These are phyloP conservation scores for Sula dactylatra DNA, from an alignment of 2,113 vertebrate species.

Conservation along the genomic window DNA sequence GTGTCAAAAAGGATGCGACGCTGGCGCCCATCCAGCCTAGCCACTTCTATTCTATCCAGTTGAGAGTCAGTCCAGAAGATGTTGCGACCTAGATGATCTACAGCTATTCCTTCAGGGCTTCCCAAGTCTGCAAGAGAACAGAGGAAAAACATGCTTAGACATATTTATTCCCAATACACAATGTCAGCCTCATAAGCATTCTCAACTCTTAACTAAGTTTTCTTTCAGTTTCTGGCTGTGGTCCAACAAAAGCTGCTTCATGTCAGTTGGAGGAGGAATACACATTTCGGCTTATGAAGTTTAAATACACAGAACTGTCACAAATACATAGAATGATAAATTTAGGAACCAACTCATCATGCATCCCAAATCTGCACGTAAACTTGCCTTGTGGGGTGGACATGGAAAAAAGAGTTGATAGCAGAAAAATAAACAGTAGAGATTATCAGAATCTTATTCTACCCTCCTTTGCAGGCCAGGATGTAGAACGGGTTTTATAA, in stretches of 20 bases:
- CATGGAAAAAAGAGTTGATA: not conserved
- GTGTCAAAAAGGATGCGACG: slow-evolving; percentile 85
- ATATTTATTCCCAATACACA: not conserved
- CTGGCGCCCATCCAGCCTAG: slow-evolving; percentile 85
- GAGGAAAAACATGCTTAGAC: not conserved
- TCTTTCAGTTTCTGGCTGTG: not conserved
- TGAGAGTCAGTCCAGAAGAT: slow-evolving; percentile 94
- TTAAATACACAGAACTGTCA: not conserved
- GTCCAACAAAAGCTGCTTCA: not conserved
- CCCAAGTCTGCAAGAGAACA: slow-evolving; percentile 75
- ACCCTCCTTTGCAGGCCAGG: not conserved
- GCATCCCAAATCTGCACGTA: not conserved
- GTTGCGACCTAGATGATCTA: slow-evolving; percentile 87
- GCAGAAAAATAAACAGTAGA: not conserved
- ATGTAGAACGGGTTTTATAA: not conserved
- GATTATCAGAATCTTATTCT: not conserved
- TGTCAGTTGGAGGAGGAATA: not conserved
- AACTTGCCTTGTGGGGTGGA: not conserved
- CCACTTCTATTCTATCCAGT: slow-evolving; percentile 86
- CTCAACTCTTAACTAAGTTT: not conserved
- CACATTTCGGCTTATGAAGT: not conserved
- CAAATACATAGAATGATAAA: not conserved
- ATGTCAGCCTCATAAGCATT: not conserved
- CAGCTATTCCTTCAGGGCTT: slow-evolving; percentile 90
- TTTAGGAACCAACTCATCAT: not conserved